Base-by-base conservation (phyloP, 2,113 vertebrate species). In the Sylvietta virens region DNA sequence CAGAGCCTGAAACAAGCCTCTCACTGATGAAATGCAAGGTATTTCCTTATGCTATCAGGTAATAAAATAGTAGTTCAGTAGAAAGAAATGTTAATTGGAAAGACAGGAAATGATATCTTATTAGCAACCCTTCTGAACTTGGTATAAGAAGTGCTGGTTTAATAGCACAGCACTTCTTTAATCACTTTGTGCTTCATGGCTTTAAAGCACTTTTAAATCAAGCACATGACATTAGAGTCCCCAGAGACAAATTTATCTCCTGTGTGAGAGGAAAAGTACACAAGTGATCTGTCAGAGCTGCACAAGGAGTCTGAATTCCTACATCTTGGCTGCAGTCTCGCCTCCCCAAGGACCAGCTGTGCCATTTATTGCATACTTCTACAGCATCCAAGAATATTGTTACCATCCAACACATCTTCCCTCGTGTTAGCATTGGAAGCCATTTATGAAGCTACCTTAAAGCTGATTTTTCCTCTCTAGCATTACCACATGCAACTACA, bases 71-170 rank as follows among this genome's bases (percentile, higher is more conserved):
- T 23, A 45, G 76, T 47, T 69, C 20, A 60, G 31, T 5, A 23
- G 91, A 44, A 70, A 93, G 85, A 94, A 93, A 92, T 77, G 92
- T 58, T 51, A 78, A 71, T 51, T 80, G 45, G 37, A 81, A 94
- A 44, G 28, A 77, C 27, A 72, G 40, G 22, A 86, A 93, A 69
- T 47, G 3, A 3, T 53, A 19, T 67, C 79, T 44, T 57, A 15
- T 11, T 61, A 80, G 61, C 50, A 78, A 58, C 11, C 26, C 37
- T 84, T 91, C 69, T 44, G 51, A 92, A 47, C 9, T 77, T 33
- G 56, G 42, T 35, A 4, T 44, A 56, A 85, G 48, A 79, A 86
- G 45, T 23, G 30, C 53, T 81, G 54, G 21, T 78, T 83, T 71
- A 64, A 72, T 23, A 92, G 65, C 48, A 86, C 22, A 74, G 64